Percentiles rank a stretch among this genome's conserved stretches.
These are phyloP conservation scores for Phortica okadai DNA, from an alignment of 2,888 invertebrate genomes.

Conservation along the genomic window DNA sequence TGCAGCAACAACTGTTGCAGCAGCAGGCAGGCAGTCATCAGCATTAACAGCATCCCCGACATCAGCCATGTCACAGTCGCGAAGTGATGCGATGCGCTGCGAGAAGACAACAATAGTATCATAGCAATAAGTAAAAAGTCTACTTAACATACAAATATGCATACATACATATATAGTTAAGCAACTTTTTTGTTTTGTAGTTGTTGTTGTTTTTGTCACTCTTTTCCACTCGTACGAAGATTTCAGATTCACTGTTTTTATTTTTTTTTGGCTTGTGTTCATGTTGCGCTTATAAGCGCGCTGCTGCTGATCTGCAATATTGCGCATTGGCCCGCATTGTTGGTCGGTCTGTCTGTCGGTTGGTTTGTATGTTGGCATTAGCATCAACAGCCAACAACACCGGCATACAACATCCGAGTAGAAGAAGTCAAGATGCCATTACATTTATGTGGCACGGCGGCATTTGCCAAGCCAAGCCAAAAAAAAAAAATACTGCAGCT, in stretches of 20 bases:
- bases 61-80: conserved; percentile 7
- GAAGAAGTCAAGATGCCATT: too few relatives aligned
- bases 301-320: too few relatives aligned
- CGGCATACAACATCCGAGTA: too few relatives aligned
- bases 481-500: conserved; percentile 26
- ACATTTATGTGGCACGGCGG: not conserved
- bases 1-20: conserved; percentile 24
- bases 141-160: conserved; percentile 21
- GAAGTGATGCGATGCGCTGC: too few relatives aligned
- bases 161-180: conserved; percentile 16
- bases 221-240: too few relatives aligned
- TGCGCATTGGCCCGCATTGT: too few relatives aligned
- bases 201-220: not conserved
- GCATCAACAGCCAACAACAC: too few relatives aligned
- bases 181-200: conserved; percentile 29
- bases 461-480: not conserved
- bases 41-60: conserved; percentile 4
- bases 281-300: not conserved
- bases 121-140: conserved; percentile 41
- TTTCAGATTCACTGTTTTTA: too few relatives aligned
- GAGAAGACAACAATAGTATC: conserved; percentile 12
- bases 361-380: too few relatives aligned
- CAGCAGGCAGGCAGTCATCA: too few relatives aligned
- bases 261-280: not conserved
- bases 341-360: too few relatives aligned